A percentile compares a stretch with the other conserved stretches of the same genome.
phyloP scores from a whole-genome alignment of 2,113 vertebrate species.

The Eonycteris spelaea region DNA sequence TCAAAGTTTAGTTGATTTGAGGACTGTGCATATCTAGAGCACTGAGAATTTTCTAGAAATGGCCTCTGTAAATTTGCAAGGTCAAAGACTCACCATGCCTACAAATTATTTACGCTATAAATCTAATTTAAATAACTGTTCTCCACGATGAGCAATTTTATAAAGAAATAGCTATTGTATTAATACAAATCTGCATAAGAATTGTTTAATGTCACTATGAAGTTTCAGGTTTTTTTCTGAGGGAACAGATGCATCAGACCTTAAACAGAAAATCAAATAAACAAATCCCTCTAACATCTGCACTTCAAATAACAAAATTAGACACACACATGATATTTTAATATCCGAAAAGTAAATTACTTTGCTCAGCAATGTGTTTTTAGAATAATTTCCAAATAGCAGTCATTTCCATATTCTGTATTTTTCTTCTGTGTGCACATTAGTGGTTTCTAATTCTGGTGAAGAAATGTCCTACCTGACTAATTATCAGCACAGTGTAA shows the following conservation, averaged over 20 bases:
- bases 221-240: not conserved
- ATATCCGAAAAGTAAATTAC: not conserved
- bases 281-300: not conserved
- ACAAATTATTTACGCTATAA: not conserved
- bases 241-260: not conserved
- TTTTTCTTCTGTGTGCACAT: not conserved
- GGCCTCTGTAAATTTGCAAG: not conserved
- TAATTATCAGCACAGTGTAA: not conserved
- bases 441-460: not conserved
- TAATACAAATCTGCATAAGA: not conserved
- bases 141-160: not conserved
- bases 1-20: slow-evolving; percentile 1
- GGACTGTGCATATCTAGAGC: not conserved
- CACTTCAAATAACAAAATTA: not conserved
- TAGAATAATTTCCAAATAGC: not conserved
- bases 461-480: not conserved
- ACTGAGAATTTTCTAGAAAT: slow-evolving; percentile 8
- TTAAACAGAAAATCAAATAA: not conserved
- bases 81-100: not conserved
- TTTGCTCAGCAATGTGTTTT: not conserved
- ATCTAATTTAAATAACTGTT: not conserved
- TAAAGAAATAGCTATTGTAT: not conserved
- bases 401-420: not conserved
- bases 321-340: not conserved
- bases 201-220: not conserved